Evolutionary conservation across 2,888 invertebrate species (phyloP).

Genomic region (Timandra comae): DNA sequence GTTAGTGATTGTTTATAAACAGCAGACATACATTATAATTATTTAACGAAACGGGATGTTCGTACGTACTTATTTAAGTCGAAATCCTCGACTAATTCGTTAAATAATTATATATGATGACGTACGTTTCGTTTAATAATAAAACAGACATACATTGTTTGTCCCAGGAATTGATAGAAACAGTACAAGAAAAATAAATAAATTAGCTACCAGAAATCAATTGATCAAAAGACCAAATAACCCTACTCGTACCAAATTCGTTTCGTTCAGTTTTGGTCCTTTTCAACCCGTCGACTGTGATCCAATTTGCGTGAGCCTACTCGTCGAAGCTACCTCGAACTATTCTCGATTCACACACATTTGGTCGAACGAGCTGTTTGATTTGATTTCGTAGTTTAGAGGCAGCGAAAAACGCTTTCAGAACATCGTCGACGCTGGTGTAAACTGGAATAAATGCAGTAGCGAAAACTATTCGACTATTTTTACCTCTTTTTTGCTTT

Average conservation of each 20-base stretch:
- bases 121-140: too few species aligned
- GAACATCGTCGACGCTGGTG: constrained; percentile 10
- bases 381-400: constrained; percentile 29
- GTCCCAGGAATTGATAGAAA: too few species aligned
- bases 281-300: constrained; percentile 37
- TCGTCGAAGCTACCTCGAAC: constrained; percentile 25
- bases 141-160: too few species aligned
- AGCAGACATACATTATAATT: too few species aligned
- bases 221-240: neutral
- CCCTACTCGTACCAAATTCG: constrained; percentile 28
- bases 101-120: too few species aligned
- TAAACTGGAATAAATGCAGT: constrained; percentile 19
- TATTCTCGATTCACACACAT: constrained; percentile 11
- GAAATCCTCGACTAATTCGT: too few species aligned
- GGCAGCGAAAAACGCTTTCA: constrained; percentile 16
- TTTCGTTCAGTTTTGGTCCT: constrained; percentile 37
- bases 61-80: too few species aligned
- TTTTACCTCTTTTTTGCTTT: too few species aligned
- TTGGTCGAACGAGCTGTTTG: constrained; percentile 24
- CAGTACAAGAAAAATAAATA: too few species aligned
- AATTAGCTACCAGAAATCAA: neutral
- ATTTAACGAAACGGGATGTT: too few species aligned
- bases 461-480: too few species aligned
- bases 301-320: constrained; percentile 40
- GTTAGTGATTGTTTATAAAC: too few species aligned